These are phyloP conservation scores for Chiloscyllium plagiosum DNA, from an alignment of 2,113 vertebrate genomes.

Conservation along the genomic window DNA sequence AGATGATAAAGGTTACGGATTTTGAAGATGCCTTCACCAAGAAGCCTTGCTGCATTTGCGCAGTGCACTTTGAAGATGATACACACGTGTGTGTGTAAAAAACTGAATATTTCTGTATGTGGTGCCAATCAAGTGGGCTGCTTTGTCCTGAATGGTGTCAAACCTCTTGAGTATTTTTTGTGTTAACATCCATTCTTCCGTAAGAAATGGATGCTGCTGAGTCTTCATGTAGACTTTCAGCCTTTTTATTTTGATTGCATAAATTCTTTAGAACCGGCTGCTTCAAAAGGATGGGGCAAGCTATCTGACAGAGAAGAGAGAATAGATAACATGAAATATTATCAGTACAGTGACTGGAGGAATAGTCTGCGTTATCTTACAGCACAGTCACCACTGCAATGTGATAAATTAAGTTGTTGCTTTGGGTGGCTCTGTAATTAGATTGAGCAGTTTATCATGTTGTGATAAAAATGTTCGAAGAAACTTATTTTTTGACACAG, in stretches of 20 bases:
- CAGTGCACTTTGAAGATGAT: too few species aligned
- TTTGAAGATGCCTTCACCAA: too few species aligned
- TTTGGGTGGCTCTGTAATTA: slow-evolving; percentile 21
- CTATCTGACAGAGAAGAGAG: not conserved
- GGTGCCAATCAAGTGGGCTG: too few species aligned
- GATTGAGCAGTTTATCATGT: slow-evolving; percentile 1
- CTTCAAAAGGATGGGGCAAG: not conserved
- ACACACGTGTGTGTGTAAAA: too few species aligned
- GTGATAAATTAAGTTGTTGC: slow-evolving; percentile 30
- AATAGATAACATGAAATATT: not conserved
- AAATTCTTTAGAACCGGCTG: not conserved
- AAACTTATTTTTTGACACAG: slow-evolving; percentile 28
- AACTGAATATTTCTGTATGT: too few species aligned
- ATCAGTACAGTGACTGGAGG: not conserved
- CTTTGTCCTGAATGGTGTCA: too few species aligned
- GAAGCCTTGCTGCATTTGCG: too few species aligned
- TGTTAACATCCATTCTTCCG: not conserved
- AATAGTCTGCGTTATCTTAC: slow-evolving; percentile 1
- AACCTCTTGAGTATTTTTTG: not conserved
- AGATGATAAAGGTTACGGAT: too few species aligned
- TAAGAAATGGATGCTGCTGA: not conserved
- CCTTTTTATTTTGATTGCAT: not conserved
- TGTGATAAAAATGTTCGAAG: slow-evolving; percentile 17
- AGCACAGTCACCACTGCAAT: not conserved
- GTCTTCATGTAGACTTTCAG: not conserved